Conservation (phyloP, 2,888 invertebrate genomes). For the Archips xylosteana region DNA sequence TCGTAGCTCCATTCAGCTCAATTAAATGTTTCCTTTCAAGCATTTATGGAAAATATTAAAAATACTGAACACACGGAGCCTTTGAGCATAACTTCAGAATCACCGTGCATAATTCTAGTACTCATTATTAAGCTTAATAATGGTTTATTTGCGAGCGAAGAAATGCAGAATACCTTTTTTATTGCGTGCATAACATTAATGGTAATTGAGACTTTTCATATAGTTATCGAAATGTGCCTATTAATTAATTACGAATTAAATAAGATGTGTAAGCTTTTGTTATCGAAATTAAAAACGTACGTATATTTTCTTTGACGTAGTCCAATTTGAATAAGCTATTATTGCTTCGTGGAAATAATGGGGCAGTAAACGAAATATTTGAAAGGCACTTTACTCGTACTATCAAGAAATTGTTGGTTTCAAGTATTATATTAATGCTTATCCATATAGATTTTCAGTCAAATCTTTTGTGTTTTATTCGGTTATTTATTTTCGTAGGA, state of each 20-base stretch:
- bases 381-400: background rate
- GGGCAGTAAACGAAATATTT: background rate
- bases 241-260: too few relatives aligned
- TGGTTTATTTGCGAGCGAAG: background rate
- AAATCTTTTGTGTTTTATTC: background rate
- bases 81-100: background rate
- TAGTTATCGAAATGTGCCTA: too few relatives aligned
- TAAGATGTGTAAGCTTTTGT: too few relatives aligned
- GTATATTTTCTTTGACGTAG: background rate
- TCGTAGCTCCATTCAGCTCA: constrained; percentile 11
- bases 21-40: constrained; percentile 9
- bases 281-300: too few relatives aligned
- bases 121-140: background rate
- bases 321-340: background rate
- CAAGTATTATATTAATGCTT: background rate
- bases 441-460: background rate
- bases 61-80: background rate
- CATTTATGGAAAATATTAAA: constrained; percentile 3
- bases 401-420: background rate
- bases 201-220: too few relatives aligned
- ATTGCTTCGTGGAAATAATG: background rate
- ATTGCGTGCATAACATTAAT: too few relatives aligned
- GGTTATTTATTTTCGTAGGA: background rate
- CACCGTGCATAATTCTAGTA: background rate
- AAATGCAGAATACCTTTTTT: too few relatives aligned